Base-by-base conservation (phyloP, 2,888 invertebrate species). In the Synergus japonicus region DNA sequence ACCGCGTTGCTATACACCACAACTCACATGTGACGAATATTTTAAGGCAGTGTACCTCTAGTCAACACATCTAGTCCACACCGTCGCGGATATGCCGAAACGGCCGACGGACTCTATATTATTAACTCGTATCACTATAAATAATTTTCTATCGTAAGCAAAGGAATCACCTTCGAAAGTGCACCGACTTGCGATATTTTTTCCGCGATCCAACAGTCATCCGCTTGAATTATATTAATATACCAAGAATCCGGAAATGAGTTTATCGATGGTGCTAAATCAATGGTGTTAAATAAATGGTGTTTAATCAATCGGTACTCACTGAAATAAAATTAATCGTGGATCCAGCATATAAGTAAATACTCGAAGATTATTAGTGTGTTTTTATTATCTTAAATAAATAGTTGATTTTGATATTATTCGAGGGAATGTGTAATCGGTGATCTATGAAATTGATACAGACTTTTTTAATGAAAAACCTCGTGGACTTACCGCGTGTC, bases 11-110 rank as follows among this genome's bases (percentile, higher is more conserved):
- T 66, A 76, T 41, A 69, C 43, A 29, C 76, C 78, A 76, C 15
- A 41, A 73, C 37, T 54, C 73, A 73, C 73, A 73, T 73, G 73
- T 73, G 73, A 73, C 73, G 84, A 84, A 86, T 87, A 88, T 87
- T 88, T 88, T 87, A 86, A 86, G 86, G 81, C 84, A 80, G 79
- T 86, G 82, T 83, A 85, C 86, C 85, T 87, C 89, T 89, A 89
- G 89, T 89, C 89, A 89, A 85, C 87, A 84, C 84, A 84, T 89
- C 89, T 87, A 88, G 88, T 88, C 88, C 82, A 79, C 83, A 81
- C 81, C 81, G 80, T 64, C 79, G 73, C 54, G 73, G 49, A 54
- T 73, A 73, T 49, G 46, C 73, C 49, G 49, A 73, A 73, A 73
- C 41, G n/a, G 73, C 44, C 76, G 41, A 60, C 43, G 60, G 76